These are phyloP conservation scores for Geophilus truncorum DNA, from an alignment of 2,888 invertebrate genomes.

Conservation along the genomic window DNA sequence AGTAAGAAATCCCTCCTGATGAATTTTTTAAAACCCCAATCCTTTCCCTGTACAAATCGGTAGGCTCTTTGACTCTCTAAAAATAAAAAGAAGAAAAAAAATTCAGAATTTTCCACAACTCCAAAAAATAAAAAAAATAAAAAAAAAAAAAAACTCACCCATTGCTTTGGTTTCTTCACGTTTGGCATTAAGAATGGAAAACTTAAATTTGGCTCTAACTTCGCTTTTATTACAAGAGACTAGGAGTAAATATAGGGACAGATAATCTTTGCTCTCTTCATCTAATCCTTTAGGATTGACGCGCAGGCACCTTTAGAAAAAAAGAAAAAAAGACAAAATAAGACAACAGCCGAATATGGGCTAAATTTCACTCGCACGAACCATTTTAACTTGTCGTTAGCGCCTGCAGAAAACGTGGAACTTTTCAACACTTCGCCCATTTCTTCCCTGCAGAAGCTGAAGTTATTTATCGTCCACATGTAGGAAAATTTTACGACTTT, in stretches of 20 bases:
- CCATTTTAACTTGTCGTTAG: constrained; percentile 99
- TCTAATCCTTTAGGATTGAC: constrained; percentile 99
- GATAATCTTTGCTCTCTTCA: constrained; percentile 99
- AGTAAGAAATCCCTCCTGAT: constrained; percentile 96
- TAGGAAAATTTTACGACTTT: constrained; percentile 99
- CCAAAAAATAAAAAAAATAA: background rate
- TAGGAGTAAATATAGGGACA: constrained; percentile 95
- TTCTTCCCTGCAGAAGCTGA: constrained; percentile 99
- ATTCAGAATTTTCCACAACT: background rate
- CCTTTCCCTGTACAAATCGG: constrained; percentile 99
- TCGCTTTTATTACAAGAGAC: constrained; percentile 99
- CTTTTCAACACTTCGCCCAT: constrained; percentile 99
- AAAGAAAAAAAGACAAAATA: constrained; percentile 36
- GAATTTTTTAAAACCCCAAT: constrained; percentile 99
- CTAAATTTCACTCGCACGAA: constrained; percentile 48
- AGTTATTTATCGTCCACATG: constrained; percentile 99
- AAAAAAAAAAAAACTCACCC: constrained; percentile 60
- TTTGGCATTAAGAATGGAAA: constrained; percentile 99
- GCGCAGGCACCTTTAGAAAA: constrained; percentile 76
- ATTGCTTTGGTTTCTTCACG: constrained; percentile 99
- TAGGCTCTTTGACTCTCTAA: constrained; percentile 83
- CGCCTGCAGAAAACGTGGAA: constrained; percentile 98
- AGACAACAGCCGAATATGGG: background rate
- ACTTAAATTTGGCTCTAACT: constrained; percentile 99
- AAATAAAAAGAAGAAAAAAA: constrained; percentile 42